Base-by-base conservation (phyloP, 2,797 vertebrate species). In the Macrochelys suwanniensis region DNA sequence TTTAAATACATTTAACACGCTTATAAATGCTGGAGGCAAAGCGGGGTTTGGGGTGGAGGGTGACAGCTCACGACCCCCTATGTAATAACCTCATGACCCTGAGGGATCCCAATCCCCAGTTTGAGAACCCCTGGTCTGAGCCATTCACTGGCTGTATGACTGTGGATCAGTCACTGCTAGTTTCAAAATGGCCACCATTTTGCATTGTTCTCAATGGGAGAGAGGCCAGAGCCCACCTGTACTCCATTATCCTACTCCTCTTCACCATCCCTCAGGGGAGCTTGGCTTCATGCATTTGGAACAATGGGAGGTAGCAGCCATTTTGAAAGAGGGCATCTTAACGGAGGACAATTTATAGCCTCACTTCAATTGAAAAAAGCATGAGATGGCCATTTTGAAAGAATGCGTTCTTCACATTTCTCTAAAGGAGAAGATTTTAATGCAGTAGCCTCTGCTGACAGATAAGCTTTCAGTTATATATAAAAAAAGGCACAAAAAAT, bases 141-240 rank as follows among this genome's bases (percentile, higher is more conserved):
- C 16, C 61, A 68, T 68, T 2, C 37, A 51, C 3, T 50, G 45
- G 80, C 11, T 16, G 47, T 79, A 49, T 11, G 53, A n/a, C 71
- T 7, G 68, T 47, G 68, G 19, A 31, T 37, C 17, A 16, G 11
- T 25, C 51, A 33, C 16, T 33, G 26, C 12, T 42, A 23, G 19
- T 54, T 82, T 45, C 49, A 71, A 53, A 94, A 84, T 11, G 80
- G 82, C 47, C 84, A 47, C 80, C 53, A 89, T 85, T 54, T 53
- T 50, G 3, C 12, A 11, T 25, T 0, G 5, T 2, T 91, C 47
- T 57, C 53, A 9, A 1, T 1, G 17, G 17, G 49, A 25, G 6
- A n/a, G 42, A 89, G 33, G 37, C 11, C 56, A 56, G 49, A n/a
- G 42, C 10, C 28, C 28, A 31, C 42, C 45, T 51, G 61, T 33